Evolutionary conservation across 2,113 vertebrate species (phyloP).

Genomic region (Microcebus tavaratra): DNA sequence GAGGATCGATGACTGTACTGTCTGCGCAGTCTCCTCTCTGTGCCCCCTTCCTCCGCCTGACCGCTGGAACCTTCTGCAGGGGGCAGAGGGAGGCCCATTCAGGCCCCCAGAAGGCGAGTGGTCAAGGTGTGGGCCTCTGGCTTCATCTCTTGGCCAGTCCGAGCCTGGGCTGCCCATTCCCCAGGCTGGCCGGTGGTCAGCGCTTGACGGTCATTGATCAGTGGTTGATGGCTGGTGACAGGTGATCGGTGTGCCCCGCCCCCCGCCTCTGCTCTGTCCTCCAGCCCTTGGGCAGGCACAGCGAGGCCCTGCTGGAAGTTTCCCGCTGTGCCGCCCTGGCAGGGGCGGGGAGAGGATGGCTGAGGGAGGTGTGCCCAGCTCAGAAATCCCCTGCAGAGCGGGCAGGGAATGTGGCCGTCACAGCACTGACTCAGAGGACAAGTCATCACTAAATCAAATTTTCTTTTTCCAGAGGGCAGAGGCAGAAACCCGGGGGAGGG

Average conservation of each 20-base stretch:
- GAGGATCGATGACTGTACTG: not conserved
- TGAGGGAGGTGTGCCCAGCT: fast-evolving
- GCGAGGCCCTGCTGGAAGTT: not conserved
- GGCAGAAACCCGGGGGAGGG: not conserved
- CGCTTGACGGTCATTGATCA: no score
- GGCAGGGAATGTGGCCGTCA: no score
- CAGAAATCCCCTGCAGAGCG: not conserved
- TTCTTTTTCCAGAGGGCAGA: not conserved
- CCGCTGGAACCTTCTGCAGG: not conserved
- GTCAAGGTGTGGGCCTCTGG: not conserved
- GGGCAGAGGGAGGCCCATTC: no score
- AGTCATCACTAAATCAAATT: fast-evolving
- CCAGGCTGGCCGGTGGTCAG: no score
- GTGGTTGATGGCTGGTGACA: not conserved
- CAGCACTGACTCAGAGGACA: not conserved
- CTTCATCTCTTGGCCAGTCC: not conserved
- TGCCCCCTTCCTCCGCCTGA: not conserved
- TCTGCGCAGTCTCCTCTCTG: not conserved
- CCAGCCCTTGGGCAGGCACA: no score
- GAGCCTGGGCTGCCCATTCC: no score
- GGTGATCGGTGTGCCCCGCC: fast-evolving
- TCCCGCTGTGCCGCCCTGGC: not conserved
- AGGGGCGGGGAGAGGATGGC: not conserved
- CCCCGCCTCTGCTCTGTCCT: not conserved
- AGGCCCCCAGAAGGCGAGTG: not conserved